phyloP scores from a whole-genome alignment of 2,888 invertebrate species.

The Pyrocoelia pectoralis region DNA sequence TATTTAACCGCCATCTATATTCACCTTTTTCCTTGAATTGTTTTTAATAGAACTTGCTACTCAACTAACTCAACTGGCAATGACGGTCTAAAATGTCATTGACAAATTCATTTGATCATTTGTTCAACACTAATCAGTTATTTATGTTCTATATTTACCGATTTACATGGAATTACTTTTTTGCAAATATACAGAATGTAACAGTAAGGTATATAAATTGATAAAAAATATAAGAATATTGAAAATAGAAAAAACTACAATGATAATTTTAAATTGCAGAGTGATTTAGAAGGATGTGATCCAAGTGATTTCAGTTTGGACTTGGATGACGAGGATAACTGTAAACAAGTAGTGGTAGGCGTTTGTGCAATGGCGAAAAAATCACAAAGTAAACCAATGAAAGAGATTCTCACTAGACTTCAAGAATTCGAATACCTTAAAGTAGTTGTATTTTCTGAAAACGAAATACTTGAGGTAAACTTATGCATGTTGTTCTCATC shows the following conservation, averaged over 20 bases:
- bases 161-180: too few relatives aligned
- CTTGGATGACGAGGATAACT: conserved; percentile 64
- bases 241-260: background rate
- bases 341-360: conserved; percentile 95
- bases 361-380: conserved; percentile 99
- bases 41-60: too few relatives aligned
- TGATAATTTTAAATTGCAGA: conserved; percentile 60
- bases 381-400: conserved; percentile 99
- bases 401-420: conserved; percentile 94
- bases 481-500: conserved; percentile 50
- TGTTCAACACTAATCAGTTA: too few relatives aligned
- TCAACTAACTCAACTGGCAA: too few relatives aligned
- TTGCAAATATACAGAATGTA: too few relatives aligned
- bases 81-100: too few relatives aligned
- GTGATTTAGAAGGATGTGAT: conserved; percentile 81
- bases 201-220: too few relatives aligned
- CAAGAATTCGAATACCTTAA: conserved; percentile 97
- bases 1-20: too few relatives aligned
- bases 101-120: too few relatives aligned
- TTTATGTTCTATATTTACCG: too few relatives aligned
- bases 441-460: conserved; percentile 94
- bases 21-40: too few relatives aligned
- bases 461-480: conserved; percentile 90
- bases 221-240: too few relatives aligned
- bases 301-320: conserved; percentile 61